Base-by-base conservation (phyloP, 2,888 invertebrate genomes). In the Gerris lacustris region DNA sequence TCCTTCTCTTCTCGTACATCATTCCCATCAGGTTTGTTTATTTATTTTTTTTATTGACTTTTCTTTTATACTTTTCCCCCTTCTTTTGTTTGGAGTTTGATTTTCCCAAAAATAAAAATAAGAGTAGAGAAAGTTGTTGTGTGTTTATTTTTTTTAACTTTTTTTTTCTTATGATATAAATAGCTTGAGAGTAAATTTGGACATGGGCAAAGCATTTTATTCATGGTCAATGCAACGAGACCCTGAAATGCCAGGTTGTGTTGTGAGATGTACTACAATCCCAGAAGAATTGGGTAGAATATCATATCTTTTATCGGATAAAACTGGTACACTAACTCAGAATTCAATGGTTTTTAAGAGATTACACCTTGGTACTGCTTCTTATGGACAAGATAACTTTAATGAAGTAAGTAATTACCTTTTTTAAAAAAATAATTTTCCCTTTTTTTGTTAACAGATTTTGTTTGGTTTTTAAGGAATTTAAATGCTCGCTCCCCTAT, bases 291-390 rank as follows among this genome's bases (percentile, higher is more conserved):
- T 99, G 70, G 99, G 99, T 0, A 84, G 99, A 72, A 93, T 99
- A 76, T 93, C 94, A 44, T 99, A 97, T 81, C 84, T 99, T n/a
- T 82, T 99, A 6, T 94, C 95, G 0, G 99, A 99, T 80, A 99
- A 99, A 83, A 99, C 99, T 0, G 99, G 99, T 17, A 99, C 99
- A 0, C 83, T 99, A 44, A 99, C 99, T 0, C 96, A 97, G 82
- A 99, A 99, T 81, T 96, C 96, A 79, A 99, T 99, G 99, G 91
- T 96, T 0, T 93, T 98, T 79, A 96, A 96, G 79, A 91, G 94
- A 78, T 85, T 99, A 45, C 97, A 97, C 80, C 82, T 99, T 63
- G 98, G 96, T 11, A 94, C 94, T 64, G 94, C 93, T 0, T 89
- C 94, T 18, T 98, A 93, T 80, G 90, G 92, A 71, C 86, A 88